A percentile compares a stretch with the other conserved stretches of the same genome.
phyloP scores from a whole-genome alignment of 2,797 vertebrate species.

The Amniataba percoides region DNA sequence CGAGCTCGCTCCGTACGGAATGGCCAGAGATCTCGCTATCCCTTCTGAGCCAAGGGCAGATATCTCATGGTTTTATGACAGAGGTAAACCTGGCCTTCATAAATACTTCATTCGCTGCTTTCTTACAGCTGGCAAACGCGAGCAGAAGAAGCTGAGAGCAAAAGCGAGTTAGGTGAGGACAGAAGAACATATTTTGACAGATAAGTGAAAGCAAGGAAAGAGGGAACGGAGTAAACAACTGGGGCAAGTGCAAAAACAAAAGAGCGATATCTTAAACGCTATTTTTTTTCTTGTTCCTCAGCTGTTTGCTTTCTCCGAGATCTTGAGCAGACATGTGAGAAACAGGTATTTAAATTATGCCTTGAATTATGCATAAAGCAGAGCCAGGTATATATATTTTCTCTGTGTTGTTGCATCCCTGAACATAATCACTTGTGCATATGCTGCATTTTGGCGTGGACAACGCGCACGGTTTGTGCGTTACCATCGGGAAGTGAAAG shows the following conservation, averaged over 20 bases:
- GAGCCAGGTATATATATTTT: neutral
- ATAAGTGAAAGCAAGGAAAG: conserved; percentile 37
- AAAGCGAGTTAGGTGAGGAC: conserved; percentile 49
- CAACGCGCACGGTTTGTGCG: neutral
- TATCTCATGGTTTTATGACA: conserved; percentile 70
- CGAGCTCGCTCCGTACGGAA: conserved; percentile 52
- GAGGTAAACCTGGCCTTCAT: conserved; percentile 75
- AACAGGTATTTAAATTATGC: conserved; percentile 61
- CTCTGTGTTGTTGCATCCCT: conserved; percentile 10
- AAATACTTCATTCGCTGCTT: conserved; percentile 74
- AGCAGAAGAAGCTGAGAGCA: conserved; percentile 51
- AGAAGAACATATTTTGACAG: conserved; percentile 51
- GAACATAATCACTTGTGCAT: conserved; percentile 1
- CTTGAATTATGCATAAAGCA: conserved; percentile 32
- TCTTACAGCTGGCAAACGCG: conserved; percentile 57
- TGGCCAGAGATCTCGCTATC: conserved; percentile 64
- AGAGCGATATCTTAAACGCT: conserved; percentile 22
- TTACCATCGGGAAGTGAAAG: neutral
- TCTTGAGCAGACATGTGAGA: conserved; percentile 41
- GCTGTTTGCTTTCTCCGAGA: conserved; percentile 16
- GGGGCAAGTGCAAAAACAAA: conserved; percentile 14
- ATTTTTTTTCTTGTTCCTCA: conserved; percentile 16
- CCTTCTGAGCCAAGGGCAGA: conserved; percentile 71
- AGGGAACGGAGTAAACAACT: conserved; percentile 26
- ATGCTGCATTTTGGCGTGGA: conserved; percentile 9